These are phyloP conservation scores for Rattus rattus DNA, from an alignment of 2,113 vertebrate species.

Conservation along the genomic window DNA sequence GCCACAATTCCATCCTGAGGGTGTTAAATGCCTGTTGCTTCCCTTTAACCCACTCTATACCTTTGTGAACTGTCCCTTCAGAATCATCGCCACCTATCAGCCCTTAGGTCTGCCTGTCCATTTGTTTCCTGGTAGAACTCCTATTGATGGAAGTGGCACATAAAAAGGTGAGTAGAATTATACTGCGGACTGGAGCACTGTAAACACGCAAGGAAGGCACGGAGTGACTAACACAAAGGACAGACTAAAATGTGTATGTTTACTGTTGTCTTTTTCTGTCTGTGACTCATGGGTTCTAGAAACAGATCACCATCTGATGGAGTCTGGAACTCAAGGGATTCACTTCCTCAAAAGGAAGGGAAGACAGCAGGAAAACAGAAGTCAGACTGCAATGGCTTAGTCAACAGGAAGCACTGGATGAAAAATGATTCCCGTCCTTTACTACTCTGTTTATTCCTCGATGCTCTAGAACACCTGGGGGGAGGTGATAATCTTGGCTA, in stretches of 20 bases:
- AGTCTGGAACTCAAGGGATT: neutral
- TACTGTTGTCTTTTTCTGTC: neutral
- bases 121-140: neutral
- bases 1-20: neutral
- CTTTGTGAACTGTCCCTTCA: neutral
- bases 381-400: neutral
- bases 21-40: neutral
- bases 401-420: neutral
- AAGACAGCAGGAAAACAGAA: neutral
- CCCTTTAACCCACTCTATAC: neutral
- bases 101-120: neutral
- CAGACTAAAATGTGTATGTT: neutral
- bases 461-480: neutral
- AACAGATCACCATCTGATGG: neutral
- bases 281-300: neutral
- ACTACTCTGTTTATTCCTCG: neutral
- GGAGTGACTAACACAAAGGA: neutral
- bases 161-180: conserved; percentile 18
- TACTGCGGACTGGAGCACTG: neutral
- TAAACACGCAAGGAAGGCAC: neutral
- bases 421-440: neutral
- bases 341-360: neutral
- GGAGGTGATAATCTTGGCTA: neutral
- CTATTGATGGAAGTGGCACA: neutral
- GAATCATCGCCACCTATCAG: neutral